phyloP scores from a whole-genome alignment of 2,113 vertebrate species.

The Saguinus midas region DNA sequence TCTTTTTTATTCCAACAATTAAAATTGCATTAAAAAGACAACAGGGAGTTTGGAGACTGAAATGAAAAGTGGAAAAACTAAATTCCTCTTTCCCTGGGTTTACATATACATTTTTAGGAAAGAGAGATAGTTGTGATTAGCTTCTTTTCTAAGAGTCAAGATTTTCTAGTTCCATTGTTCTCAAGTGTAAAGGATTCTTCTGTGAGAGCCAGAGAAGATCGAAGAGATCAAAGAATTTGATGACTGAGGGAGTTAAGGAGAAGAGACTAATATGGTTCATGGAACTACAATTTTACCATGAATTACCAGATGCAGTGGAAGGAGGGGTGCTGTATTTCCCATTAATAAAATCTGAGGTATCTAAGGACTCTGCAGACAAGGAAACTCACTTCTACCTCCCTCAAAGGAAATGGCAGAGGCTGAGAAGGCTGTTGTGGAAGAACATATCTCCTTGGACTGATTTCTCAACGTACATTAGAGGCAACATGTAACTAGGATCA shows the following conservation, averaged over 20 bases:
- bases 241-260: background rate
- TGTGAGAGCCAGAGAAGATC: slow-evolving; percentile 44
- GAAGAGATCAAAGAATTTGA: background rate
- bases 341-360: slow-evolving; percentile 56
- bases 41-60: slow-evolving; percentile 64
- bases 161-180: slow-evolving; percentile 70
- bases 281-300: background rate
- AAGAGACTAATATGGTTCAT: background rate
- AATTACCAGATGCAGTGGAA: background rate
- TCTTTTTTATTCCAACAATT: slow-evolving; percentile 78
- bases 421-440: background rate
- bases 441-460: background rate
- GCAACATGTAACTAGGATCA: background rate
- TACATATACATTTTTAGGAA: slow-evolving; percentile 62
- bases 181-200: slow-evolving; percentile 57
- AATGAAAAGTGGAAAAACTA: slow-evolving; percentile 67
- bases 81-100: slow-evolving; percentile 59
- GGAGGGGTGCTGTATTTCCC: background rate
- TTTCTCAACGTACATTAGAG: background rate
- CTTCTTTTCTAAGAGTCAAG: slow-evolving; percentile 66
- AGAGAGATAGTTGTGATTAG: slow-evolving; percentile 72
- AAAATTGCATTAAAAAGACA: slow-evolving; percentile 80
- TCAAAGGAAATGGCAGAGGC: background rate
- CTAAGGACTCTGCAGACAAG: background rate
- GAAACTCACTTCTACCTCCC: background rate